Evolutionary conservation across 2,888 invertebrate species (phyloP), one percentile per base, ranked within the genome.

Genomic region (Tryphoninae sp.): DNA sequence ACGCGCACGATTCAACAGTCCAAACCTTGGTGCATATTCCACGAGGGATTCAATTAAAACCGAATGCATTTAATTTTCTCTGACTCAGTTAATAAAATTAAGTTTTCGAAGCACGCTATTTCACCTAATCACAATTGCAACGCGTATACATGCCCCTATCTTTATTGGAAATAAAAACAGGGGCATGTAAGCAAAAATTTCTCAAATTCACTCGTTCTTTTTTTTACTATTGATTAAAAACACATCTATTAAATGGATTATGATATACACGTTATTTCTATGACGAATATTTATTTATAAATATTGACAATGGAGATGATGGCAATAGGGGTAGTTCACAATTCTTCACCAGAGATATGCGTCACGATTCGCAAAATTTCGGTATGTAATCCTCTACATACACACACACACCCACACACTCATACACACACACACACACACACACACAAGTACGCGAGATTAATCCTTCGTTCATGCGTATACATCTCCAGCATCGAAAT

Each of bases 41-140:
- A 65, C 65, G 53, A 69, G 49, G 22, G 78, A 74, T 81, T 81
- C 77, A 69, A 78, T 81, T 74, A 78, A 78, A 71, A 55, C 49
- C 45, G 62, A 77, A 55, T 67, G 64, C 49, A 77, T 81, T 73
- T 26, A 81, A 78, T 81, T 78, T 42, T 73, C 69, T 64, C 73
- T 64, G 68, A 42, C 40, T 64, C 51, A 22, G 72, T 78, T 59
- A 65, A 78, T 81, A 69, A 74, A 74, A 74, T 81, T 74, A 74
- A 69, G 23, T 73, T 65, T 73, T 55, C 23, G 61, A 23, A 59
- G 67, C 64, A 26, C 64, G 68, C 58, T 58, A 78, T 77, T 68
- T 73, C 51, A 23, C 71, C 51, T 58, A 26, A 42, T 42, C 71
- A 1, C 55, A 22, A 59, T 59, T 59, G 23, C 40, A 33, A 3